These are phyloP conservation scores for Drosophila simulans DNA, from an alignment of 1,140 invertebrate species.

Conservation along the genomic window DNA sequence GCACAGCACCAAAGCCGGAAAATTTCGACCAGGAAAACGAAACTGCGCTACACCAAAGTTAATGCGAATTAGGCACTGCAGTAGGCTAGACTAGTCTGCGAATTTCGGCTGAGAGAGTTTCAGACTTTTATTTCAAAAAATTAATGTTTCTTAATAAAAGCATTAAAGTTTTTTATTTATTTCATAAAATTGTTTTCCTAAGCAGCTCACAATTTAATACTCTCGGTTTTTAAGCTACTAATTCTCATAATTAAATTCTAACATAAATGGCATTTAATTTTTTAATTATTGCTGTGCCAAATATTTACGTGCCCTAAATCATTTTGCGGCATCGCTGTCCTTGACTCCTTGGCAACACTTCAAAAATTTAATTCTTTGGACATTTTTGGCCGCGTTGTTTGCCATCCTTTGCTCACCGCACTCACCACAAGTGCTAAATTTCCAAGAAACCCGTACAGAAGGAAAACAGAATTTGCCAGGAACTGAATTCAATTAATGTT, in stretches of 20 bases:
- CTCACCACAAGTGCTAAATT: conserved; percentile 60
- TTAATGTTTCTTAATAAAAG: too few species aligned
- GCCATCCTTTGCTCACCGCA: conserved; percentile 32
- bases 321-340: conserved; percentile 12
- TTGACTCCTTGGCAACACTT: conserved; percentile 22
- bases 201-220: too few species aligned
- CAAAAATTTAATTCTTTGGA: conserved; percentile 9
- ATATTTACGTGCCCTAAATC: conserved; percentile 25
- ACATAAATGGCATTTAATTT: conserved; percentile 2
- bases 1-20: conserved; percentile 3
- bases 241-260: background rate
- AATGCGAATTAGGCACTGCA: conserved; percentile 2
- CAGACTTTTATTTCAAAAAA: too few species aligned
- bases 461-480: conserved; percentile 38
- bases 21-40: conserved; percentile 1
- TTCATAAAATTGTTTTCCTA: too few species aligned
- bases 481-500: conserved; percentile 69
- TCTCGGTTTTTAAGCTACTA: background rate
- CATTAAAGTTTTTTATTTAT: too few species aligned
- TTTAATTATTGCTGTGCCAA: conserved; percentile 43
- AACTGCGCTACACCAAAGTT: conserved; percentile 6
- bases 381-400: conserved; percentile 22
- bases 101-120: background rate
- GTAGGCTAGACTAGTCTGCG: background rate
- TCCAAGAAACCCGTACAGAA: conserved; percentile 16